Percentiles rank a stretch among this genome's conserved stretches.
phyloP scores from a whole-genome alignment of 2,797 vertebrate genomes.

The Thalassophryne amazonica region DNA sequence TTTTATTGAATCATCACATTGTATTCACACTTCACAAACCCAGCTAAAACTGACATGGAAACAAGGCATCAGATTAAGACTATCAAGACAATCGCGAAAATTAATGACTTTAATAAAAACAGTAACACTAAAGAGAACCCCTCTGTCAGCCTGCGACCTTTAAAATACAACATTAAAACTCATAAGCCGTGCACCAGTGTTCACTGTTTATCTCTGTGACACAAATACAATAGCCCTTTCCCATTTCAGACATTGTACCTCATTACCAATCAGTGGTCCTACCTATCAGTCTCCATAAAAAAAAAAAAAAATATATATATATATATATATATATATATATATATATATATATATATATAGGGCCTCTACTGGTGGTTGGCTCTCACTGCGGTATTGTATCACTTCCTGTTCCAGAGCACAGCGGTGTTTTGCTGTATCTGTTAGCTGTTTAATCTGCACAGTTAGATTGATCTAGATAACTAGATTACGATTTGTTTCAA shows the following conservation, averaged over 20 bases:
- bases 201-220: constrained; percentile 23
- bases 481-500: too few relatives aligned
- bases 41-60: neutral
- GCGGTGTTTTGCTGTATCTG: too few relatives aligned
- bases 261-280: constrained; percentile 5
- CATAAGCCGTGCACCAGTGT: constrained; percentile 11
- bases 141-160: constrained; percentile 25
- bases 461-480: too few relatives aligned
- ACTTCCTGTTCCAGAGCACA: too few relatives aligned
- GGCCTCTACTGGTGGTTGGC: too few relatives aligned
- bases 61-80: constrained; percentile 7
- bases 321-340: too few relatives aligned
- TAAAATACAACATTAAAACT: constrained; percentile 40
- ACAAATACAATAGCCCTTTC: constrained; percentile 5
- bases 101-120: neutral
- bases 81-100: neutral
- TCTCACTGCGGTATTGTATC: too few relatives aligned
- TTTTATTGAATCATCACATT: neutral
- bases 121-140: constrained; percentile 2
- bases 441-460: too few relatives aligned
- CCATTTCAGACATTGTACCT: constrained; percentile 4
- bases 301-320: too few relatives aligned
- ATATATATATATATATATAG: too few relatives aligned
- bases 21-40: neutral
- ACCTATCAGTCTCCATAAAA: constrained; percentile 1